Evolutionary conservation across 2,888 invertebrate species (phyloP), one percentile per base, ranked within the genome.

Genomic region (Cylloceria caligata): DNA sequence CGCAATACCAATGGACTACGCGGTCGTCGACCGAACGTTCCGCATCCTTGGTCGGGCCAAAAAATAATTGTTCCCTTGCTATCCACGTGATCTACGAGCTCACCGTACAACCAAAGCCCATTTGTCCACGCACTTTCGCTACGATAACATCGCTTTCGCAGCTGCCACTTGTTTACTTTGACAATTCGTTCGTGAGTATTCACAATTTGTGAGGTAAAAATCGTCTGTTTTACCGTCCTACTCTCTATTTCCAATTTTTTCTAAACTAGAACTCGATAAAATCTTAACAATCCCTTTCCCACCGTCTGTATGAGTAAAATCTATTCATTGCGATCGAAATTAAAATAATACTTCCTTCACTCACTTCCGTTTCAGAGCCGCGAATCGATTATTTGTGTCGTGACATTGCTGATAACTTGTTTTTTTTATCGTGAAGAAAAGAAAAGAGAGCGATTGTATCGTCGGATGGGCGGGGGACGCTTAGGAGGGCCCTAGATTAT

Each of bases 1-100:
- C 60, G 60, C 34, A 36, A 64, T 64, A 73, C 67, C 67, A 69
- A 76, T 76, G 68, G 76, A 68, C 68, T 34, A 55, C 45, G 55
- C 13, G 19, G 21, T 47, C 76, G 60, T 76, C 62, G 68, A 47
- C 68, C 68, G 52, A 76, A 69, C 68, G 57, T 69, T 68, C 39
- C 36, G 27, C 24, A 60, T 60, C 68, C 34, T 34, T 36, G 30
- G 39, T 42, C 67, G 34, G 21, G 42, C 13, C 60, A 6, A 62
- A 60, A 30, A 76, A 76, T 76, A 34, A 74, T 74, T 62, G 16
- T 34, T 67, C 55, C 57, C 67, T 45, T 60, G 42, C 49, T 19
- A 21, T 49, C 49, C 49, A 47, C 24, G 42, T 57, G 42, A 57
- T 42, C 27, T 42, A 42, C 24, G 55, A 24, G 16, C 30, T 27